These are phyloP conservation scores for Callaeas wilsoni DNA, from an alignment of 2,113 vertebrate species.

Conservation along the genomic window DNA sequence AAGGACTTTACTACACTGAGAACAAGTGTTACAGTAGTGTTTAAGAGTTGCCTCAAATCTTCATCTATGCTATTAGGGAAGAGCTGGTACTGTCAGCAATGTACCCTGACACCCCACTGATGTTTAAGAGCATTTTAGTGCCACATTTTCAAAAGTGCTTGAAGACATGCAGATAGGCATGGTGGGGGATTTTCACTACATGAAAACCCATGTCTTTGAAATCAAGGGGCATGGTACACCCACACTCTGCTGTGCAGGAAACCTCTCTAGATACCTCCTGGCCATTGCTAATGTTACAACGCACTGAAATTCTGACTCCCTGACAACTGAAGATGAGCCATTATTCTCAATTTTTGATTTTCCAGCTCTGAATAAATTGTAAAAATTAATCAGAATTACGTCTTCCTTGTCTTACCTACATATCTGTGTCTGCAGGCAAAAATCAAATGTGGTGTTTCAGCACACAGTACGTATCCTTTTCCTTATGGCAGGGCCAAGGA, in stretches of 20 bases:
- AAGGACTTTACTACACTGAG: neutral
- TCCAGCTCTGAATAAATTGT: neutral
- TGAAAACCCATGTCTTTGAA: neutral
- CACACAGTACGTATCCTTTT: fast-evolving
- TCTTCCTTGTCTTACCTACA: neutral
- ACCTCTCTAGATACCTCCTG: neutral
- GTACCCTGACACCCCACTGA: neutral
- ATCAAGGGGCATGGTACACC: neutral
- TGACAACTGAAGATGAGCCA: neutral
- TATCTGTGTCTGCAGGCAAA: neutral
- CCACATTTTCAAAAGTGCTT: neutral
- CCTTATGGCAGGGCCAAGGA: neutral
- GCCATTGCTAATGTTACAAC: neutral
- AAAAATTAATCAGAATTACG: neutral
- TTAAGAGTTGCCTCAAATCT: neutral
- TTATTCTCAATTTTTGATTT: neutral
- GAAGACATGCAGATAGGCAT: neutral
- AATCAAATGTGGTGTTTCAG: neutral
- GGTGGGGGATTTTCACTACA: neutral
- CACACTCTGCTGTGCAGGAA: neutral
- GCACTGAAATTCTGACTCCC: neutral
- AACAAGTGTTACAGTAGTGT: neutral
- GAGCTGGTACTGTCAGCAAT: neutral
- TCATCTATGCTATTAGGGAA: neutral
- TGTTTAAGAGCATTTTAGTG: neutral